phyloP scores from a whole-genome alignment of 2,888 invertebrate genomes.

The Stenurella melanura region DNA sequence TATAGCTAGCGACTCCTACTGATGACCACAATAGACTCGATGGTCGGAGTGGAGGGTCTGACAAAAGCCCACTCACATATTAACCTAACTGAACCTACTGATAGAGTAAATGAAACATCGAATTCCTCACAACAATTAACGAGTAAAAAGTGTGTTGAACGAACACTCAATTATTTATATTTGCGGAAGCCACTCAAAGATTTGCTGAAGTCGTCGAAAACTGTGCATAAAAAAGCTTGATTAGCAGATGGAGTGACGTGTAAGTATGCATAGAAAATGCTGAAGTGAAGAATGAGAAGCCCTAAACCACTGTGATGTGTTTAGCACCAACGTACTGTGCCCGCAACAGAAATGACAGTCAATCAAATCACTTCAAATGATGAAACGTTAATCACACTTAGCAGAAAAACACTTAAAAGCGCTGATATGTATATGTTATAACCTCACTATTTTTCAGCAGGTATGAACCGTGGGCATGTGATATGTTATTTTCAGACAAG shows the following conservation, averaged over 20 bases:
- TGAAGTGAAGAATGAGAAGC: constrained; percentile 16
- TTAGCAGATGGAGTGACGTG: not conserved
- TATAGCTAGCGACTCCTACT: no score
- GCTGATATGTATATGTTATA: constrained; percentile 42
- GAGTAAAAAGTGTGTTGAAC: not conserved
- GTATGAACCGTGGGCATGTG: constrained; percentile 29
- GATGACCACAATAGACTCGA: no score
- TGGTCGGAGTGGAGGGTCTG: no score
- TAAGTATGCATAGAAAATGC: not conserved
- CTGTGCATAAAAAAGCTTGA: not conserved
- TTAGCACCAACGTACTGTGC: constrained; percentile 22
- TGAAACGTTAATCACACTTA: constrained; percentile 24
- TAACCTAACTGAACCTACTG: no score
- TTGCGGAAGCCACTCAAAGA: not conserved
- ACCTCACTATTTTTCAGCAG: constrained; percentile 43
- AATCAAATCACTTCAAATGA: not conserved
- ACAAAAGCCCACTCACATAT: no score
- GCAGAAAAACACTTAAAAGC: constrained; percentile 34
- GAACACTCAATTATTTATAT: not conserved
- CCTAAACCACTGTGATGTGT: constrained; percentile 20
- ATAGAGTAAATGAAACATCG: not conserved
- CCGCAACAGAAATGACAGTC: constrained; percentile 25
- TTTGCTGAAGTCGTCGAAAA: not conserved
- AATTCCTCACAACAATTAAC: not conserved
- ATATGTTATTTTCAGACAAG: constrained; percentile 21